Evolutionary conservation across 2,888 invertebrate species (phyloP), one percentile per base, ranked within the genome.

Genomic region (Mesorhabditis sp.): DNA sequence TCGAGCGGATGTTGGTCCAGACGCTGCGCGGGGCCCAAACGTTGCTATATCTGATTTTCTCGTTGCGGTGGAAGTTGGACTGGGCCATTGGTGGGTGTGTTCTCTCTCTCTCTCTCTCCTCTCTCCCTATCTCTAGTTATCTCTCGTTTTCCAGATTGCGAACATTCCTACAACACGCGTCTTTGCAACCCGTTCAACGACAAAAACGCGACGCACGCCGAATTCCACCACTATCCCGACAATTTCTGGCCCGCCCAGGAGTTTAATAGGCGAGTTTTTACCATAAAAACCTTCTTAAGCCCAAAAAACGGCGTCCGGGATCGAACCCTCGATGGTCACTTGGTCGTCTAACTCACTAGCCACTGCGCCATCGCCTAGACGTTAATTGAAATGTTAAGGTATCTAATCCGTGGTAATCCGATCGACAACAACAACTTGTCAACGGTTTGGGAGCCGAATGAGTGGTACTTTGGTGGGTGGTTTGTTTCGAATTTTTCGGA

Each of bases 241-340:
- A 80, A 80, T 65, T 77, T 74, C 68, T 80, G 80, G 80, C 78
- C 80, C 28, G 77, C 80, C 5, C 78, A 80, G 67, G 78, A 80
- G 68, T 80, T 80, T 67, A 80, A 80, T 66, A 66, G 71, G n/a
- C 58, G 58, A 50, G 58, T 50, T 50, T 50, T 50, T n/a, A 28
- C 28, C 28, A 1, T 2, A 28, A 28, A n/a, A 50, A 50, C 7
- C 1, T 50, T 50, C 1, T 2, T n/a, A 50, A 2, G 7, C 58
- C 58, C n/a, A n/a, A n/a, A 50, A 13, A 50, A 13, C 58, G 1
- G 10, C 7, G 58, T 50, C 28, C 1, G 28, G 28, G 28, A 28
- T 28, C 28, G 28, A 28, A 28, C 28, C 28, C 28, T 1, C 28
- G 28, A 28, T 28, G 1, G 28, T 28, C 28, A n/a, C n/a, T n/a